Evolutionary conservation across 1,140 invertebrate species (phyloP).

Genomic region (Ips nitidus): DNA sequence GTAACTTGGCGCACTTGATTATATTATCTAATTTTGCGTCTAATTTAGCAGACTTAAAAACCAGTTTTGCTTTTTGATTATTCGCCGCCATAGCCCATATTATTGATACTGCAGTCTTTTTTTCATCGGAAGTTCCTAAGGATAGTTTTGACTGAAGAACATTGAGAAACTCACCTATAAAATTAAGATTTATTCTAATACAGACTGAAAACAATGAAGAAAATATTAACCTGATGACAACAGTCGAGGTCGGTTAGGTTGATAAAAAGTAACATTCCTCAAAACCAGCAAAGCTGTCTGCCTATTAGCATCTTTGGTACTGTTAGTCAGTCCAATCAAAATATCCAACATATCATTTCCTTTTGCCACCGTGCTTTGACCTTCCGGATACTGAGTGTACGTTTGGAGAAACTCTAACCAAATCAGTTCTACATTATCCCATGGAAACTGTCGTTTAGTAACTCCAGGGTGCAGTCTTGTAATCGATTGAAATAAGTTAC

Average conservation of each 20-base stretch:
- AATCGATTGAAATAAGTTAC: conserved; percentile 52
- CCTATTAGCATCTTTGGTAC: conserved; percentile 40
- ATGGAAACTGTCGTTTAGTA: conserved; percentile 52
- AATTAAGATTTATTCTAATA: conserved; percentile 1
- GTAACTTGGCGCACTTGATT: conserved; percentile 43
- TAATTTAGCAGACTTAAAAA: conserved; percentile 50
- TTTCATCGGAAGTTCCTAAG: conserved; percentile 47
- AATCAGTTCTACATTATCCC: conserved; percentile 48
- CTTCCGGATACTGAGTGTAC: conserved; percentile 53
- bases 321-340: conserved; percentile 42
- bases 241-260: conserved; percentile 49
- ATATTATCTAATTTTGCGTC: conserved; percentile 47
- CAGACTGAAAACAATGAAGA: conserved; percentile 26
- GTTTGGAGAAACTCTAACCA: conserved; percentile 56
- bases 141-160: conserved; percentile 45
- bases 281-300: conserved; percentile 45
- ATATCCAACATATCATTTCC: conserved; percentile 45
- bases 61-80: conserved; percentile 53
- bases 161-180: conserved; percentile 48
- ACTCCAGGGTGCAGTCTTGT: conserved; percentile 52
- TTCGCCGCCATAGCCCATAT: conserved; percentile 54
- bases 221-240: conserved; percentile 47
- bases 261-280: conserved; percentile 51
- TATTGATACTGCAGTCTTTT: conserved; percentile 45
- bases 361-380: conserved; percentile 46